Conservation (phyloP, 2,113 vertebrate genomes). For the Aleadryas rufinucha region DNA sequence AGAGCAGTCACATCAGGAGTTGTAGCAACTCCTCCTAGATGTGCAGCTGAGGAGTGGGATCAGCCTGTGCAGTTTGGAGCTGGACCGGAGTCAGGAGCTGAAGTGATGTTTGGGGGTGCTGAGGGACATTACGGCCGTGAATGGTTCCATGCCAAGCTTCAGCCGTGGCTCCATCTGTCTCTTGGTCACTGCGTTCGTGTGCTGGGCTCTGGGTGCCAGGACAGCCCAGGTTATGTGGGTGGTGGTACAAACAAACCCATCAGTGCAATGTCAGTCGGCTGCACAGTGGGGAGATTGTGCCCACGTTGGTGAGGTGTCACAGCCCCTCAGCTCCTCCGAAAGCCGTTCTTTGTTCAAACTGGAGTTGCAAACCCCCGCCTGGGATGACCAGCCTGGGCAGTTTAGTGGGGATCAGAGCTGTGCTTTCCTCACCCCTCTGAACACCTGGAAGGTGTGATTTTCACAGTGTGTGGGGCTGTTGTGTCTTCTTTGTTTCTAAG, state of each 20-base stretch:
- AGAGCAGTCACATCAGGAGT: neutral
- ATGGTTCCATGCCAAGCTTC: too few species aligned
- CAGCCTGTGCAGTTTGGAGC: neutral
- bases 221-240: accelerated
- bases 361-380: neutral
- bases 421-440: neutral
- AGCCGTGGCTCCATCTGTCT: accelerated
- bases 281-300: accelerated
- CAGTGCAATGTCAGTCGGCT: accelerated
- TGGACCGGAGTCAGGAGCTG: accelerated
- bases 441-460: neutral
- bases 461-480: accelerated
- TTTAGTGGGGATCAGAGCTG: too few species aligned
- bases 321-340: neutral
- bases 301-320: neutral
- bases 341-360: neutral
- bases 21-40: neutral
- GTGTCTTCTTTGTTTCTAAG: neutral
- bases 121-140: accelerated
- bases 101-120: neutral
- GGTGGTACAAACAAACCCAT: neutral
- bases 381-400: neutral
- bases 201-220: neutral
- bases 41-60: neutral
- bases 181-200: accelerated